Conservation (phyloP, 2,797 vertebrate genomes). For the Heteromormyrus szaboi region DNA sequence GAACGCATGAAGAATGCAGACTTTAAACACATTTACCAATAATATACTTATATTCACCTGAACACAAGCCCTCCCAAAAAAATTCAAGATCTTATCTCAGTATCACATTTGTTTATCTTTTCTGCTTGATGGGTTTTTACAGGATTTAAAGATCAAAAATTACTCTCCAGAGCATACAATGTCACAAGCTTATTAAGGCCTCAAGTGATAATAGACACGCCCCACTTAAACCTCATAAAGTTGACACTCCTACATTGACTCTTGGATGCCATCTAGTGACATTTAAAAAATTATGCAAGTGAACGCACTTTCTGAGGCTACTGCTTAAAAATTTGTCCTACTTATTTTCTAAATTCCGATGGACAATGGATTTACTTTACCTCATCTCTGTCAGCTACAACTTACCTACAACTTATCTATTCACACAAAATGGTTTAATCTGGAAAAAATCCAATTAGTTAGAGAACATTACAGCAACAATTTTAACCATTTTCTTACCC, state of each 20-base stretch:
- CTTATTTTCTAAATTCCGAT: not conserved
- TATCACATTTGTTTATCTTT: not conserved
- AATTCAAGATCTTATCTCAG: not conserved
- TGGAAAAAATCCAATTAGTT: not conserved
- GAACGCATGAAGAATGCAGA: not conserved
- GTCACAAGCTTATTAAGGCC: not conserved
- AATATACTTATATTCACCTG: not conserved
- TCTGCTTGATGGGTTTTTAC: not conserved
- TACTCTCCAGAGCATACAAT: not conserved
- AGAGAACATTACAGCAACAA: not conserved
- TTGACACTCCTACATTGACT: not conserved
- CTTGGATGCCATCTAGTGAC: not conserved
- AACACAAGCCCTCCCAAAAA: not conserved
- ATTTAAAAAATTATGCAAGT: not conserved
- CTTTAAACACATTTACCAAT: not conserved
- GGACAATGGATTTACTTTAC: not conserved
- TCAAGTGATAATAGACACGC: not conserved
- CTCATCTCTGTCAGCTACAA: not conserved
- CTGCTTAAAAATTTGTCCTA: not conserved
- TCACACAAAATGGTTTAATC: not conserved
- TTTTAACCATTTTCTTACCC: not conserved
- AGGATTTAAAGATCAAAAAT: not conserved
- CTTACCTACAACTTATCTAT: not conserved
- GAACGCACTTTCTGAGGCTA: not conserved
- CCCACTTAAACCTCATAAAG: not conserved